These are phyloP conservation scores for Sphinx pinastri DNA, from an alignment of 2,888 invertebrate species.

Conservation along the genomic window DNA sequence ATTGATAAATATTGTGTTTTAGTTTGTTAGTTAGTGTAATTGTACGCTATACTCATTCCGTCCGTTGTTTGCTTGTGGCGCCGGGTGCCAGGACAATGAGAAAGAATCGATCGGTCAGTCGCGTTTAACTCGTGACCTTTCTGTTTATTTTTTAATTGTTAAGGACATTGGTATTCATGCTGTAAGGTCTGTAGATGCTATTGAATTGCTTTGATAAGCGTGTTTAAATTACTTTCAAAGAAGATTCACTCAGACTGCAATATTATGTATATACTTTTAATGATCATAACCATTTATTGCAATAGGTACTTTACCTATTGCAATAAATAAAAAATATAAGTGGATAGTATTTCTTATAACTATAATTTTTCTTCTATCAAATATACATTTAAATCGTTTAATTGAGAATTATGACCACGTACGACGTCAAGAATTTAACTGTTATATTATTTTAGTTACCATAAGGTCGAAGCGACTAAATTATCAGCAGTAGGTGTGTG, in stretches of 20 bases:
- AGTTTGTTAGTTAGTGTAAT: too few relatives aligned
- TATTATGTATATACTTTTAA: too few relatives aligned
- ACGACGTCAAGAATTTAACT: background rate
- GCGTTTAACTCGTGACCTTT: constrained; percentile 1
- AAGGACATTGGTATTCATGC: constrained; percentile 6
- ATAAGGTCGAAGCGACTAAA: background rate
- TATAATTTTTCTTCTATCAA: too few relatives aligned
- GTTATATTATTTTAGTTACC: constrained; percentile 1
- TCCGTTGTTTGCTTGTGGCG: background rate
- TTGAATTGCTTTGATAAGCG: background rate
- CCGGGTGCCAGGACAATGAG: constrained; percentile 9
- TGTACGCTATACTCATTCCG: background rate
- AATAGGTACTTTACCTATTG: too few relatives aligned
- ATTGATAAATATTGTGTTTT: too few relatives aligned
- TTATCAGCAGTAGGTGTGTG: background rate
- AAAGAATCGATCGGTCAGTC: constrained; percentile 14
- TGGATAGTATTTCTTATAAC: too few relatives aligned
- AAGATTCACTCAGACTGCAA: too few relatives aligned
- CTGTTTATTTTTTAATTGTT: constrained; percentile 6
- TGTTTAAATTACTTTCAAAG: too few relatives aligned
- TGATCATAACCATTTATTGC: too few relatives aligned
- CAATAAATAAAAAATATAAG: too few relatives aligned
- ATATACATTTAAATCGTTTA: too few relatives aligned
- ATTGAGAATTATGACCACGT: too few relatives aligned
- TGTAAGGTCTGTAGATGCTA: background rate